Evolutionary conservation across 2,113 vertebrate species (phyloP).

Genomic region (Thinocorus orbignyianus): DNA sequence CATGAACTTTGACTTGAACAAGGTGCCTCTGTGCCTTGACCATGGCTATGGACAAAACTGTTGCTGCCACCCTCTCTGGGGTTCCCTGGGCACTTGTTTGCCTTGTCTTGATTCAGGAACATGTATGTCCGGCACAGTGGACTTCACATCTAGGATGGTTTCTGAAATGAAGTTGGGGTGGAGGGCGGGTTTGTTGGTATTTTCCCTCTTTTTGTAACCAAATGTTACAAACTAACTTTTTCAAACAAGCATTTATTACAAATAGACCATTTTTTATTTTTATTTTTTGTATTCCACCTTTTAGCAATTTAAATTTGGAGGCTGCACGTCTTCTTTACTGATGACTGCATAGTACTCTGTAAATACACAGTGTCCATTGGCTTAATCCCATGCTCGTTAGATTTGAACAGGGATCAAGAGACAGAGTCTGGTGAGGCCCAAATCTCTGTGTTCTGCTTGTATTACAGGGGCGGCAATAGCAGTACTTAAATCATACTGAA

Average conservation of each 20-base stretch:
- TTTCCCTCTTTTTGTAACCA: neutral
- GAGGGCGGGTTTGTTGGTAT: rapidly evolving
- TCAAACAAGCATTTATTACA: neutral
- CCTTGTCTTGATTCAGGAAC: neutral
- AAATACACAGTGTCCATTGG: neutral
- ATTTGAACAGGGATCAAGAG: neutral
- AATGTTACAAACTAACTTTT: neutral
- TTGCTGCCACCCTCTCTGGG: neutral
- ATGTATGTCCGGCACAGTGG: rapidly evolving
- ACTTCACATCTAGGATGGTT: neutral
- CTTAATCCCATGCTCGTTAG: neutral
- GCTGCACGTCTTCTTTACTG: neutral
- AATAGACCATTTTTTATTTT: neutral
- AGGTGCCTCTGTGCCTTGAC: neutral
- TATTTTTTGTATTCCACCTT: neutral
- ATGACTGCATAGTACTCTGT: neutral
- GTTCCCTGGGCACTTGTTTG: neutral
- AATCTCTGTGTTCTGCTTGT: neutral
- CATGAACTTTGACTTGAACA: no score
- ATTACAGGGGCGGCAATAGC: neutral
- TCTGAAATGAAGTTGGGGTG: neutral
- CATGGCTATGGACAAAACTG: neutral
- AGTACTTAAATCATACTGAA: constrained; percentile 44
- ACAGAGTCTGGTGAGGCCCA: neutral
- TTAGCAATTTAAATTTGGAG: neutral